phyloP scores from a whole-genome alignment of 2,888 invertebrate species.

The Apantesis nais region DNA sequence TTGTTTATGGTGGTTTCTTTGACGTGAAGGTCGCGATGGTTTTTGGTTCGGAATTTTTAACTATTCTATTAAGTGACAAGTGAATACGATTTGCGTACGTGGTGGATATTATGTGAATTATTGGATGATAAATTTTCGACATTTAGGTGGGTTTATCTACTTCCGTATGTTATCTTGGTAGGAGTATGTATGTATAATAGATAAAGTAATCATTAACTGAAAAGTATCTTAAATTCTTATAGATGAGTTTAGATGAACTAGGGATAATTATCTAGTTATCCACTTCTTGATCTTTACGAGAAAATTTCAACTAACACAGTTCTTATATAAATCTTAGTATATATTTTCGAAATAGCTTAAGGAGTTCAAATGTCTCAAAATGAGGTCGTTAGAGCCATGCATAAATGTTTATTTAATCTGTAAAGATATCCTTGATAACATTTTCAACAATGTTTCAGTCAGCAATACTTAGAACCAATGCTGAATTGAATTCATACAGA shows the following conservation, averaged over 20 bases:
- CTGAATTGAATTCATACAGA: not conserved
- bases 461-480: not conserved
- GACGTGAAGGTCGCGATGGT: slow-evolving; percentile 34
- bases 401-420: no score
- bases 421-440: no score
- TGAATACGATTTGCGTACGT: slow-evolving; percentile 14
- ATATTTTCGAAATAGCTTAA: not conserved
- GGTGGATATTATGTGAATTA: slow-evolving; percentile 22
- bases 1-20: slow-evolving; percentile 3
- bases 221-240: not conserved
- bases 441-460: not conserved
- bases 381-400: not conserved
- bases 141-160: slow-evolving; percentile 11
- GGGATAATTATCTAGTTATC: not conserved
- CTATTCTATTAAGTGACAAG: slow-evolving; percentile 40
- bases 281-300: not conserved
- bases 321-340: not conserved
- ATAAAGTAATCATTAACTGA: not conserved
- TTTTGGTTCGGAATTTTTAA: slow-evolving; percentile 18
- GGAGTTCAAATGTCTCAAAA: not conserved
- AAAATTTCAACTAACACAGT: not conserved
- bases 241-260: not conserved
- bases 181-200: not conserved
- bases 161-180: not conserved
- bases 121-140: slow-evolving; percentile 17